Evolutionary conservation across 1,140 invertebrate species (phyloP).

Genomic region (Potamilus streckersoni): DNA sequence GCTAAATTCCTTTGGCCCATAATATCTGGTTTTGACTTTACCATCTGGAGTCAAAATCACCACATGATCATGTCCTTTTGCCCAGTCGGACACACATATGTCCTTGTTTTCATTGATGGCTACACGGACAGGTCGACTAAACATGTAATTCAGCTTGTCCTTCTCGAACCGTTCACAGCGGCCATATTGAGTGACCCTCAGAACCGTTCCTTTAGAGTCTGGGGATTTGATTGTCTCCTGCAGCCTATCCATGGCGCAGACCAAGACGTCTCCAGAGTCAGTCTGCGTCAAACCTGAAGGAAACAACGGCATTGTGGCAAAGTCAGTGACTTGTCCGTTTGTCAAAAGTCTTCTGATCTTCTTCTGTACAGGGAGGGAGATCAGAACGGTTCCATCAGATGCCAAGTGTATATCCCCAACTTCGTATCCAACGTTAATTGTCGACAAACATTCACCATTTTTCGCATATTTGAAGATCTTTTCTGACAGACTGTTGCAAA

Average conservation of each 20-base stretch:
- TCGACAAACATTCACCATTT: conserved; percentile 21
- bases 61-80: conserved; percentile 27
- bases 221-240: conserved; percentile 20
- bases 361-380: conserved; percentile 25
- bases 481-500: conserved; percentile 32
- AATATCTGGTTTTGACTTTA: conserved; percentile 27
- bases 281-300: conserved; percentile 20
- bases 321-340: conserved; percentile 27
- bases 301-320: conserved; percentile 26
- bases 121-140: conserved; percentile 21
- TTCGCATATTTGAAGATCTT: conserved; percentile 26
- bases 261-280: conserved; percentile 18
- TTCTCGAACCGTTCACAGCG: conserved; percentile 28
- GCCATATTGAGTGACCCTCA: conserved; percentile 24
- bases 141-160: conserved; percentile 10
- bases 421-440: conserved; percentile 22
- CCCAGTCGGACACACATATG: conserved; percentile 28
- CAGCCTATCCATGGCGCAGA: conserved; percentile 28
- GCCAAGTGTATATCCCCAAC: conserved; percentile 25
- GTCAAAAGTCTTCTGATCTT: conserved; percentile 19
- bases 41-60: conserved; percentile 18
- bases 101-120: conserved; percentile 25
- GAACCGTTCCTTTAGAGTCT: conserved; percentile 25
- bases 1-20: conserved; percentile 16
- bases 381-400: conserved; percentile 25